Evolutionary conservation across 2,797 vertebrate genomes (phyloP).

Genomic region (Agapornis canus): DNA sequence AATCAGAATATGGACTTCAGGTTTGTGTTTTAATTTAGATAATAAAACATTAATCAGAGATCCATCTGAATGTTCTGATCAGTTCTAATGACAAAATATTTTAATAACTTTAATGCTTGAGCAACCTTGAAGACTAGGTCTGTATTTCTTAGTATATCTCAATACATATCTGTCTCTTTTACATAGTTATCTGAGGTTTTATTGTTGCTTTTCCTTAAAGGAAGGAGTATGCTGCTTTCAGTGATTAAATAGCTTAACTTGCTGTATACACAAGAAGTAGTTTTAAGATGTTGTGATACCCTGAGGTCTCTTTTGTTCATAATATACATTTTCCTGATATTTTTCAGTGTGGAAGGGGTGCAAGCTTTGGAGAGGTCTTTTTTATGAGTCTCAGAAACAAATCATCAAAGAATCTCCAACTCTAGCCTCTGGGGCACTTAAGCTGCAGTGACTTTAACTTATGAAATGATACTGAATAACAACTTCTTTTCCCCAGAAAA

Average conservation of each 20-base stretch:
- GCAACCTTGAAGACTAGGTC: constrained; percentile 3
- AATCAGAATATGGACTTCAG: constrained; percentile 36
- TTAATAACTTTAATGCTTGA: constrained; percentile 29
- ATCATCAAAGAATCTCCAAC: neutral
- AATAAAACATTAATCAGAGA: constrained; percentile 39
- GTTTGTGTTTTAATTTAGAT: constrained; percentile 22
- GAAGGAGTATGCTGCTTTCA: neutral
- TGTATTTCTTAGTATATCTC: neutral
- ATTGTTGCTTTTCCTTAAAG: neutral
- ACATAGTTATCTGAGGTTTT: neutral
- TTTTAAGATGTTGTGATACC: neutral
- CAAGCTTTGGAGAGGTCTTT: neutral
- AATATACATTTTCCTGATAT: neutral
- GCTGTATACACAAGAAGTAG: neutral
- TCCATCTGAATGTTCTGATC: constrained; percentile 8
- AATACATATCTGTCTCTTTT: neutral
- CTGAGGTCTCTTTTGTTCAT: neutral
- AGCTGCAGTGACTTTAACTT: neutral
- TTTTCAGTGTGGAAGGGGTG: neutral
- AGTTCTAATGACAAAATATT: constrained; percentile 41
- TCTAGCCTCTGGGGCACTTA: neutral
- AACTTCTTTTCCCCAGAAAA: neutral
- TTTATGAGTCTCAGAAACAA: neutral
- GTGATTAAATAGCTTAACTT: neutral
- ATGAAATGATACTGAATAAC: neutral